phyloP scores from a whole-genome alignment of 2,113 vertebrate species.

The Dromiciops gliroides region DNA sequence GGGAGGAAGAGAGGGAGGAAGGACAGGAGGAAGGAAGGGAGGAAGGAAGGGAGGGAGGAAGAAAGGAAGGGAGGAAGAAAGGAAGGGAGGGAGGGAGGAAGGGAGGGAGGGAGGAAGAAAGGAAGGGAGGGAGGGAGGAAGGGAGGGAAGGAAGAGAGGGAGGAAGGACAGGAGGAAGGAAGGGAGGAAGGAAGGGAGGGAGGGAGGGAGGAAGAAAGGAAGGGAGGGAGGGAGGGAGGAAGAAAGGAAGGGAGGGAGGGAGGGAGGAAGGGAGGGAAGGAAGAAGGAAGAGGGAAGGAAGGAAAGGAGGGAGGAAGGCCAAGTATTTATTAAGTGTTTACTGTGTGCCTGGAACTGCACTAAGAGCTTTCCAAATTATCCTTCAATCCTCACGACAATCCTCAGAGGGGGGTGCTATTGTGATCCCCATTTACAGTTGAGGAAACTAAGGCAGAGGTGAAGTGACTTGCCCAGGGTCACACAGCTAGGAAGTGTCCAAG shows the following conservation, averaged over 20 bases:
- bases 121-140: too few relatives aligned
- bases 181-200: too few relatives aligned
- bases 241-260: too few relatives aligned
- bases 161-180: too few relatives aligned
- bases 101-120: neutral
- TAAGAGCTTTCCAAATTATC: neutral
- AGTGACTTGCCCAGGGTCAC: neutral
- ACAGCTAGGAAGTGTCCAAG: neutral
- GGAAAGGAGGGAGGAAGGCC: neutral
- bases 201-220: too few relatives aligned
- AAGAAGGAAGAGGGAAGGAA: neutral
- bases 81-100: too few relatives aligned
- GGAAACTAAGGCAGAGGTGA: neutral
- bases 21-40: too few relatives aligned
- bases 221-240: too few relatives aligned
- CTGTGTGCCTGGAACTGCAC: neutral
- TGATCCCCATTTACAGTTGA: neutral
- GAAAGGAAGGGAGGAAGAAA: too few relatives aligned
- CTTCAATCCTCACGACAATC: neutral
- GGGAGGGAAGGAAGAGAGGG: too few relatives aligned
- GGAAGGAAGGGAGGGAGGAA: too few relatives aligned
- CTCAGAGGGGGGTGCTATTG: neutral
- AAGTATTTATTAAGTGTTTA: neutral
- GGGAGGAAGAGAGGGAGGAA: too few relatives aligned
- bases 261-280: fast-evolving